Evolutionary conservation across 2,888 invertebrate genomes (phyloP).

Genomic region (Laspeyria flexula): DNA sequence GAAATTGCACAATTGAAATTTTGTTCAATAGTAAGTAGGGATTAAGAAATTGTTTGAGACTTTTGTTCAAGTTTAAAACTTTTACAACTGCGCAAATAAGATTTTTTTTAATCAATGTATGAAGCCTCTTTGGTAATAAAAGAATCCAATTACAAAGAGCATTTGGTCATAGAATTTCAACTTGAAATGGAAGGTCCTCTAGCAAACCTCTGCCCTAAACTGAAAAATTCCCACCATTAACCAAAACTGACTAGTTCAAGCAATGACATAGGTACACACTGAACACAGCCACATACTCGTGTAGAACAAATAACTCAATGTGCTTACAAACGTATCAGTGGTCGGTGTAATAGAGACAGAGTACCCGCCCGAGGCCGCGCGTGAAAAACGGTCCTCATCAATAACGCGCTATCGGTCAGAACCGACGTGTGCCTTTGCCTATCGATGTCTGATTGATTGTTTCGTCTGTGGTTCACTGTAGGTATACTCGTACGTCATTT

Average conservation of each 20-base stretch:
- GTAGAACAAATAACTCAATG: conserved; percentile 47
- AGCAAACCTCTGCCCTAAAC: neutral
- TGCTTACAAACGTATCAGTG: conserved; percentile 48
- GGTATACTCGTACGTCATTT: conserved; percentile 3
- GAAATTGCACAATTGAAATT: conserved; percentile 73
- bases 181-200: neutral
- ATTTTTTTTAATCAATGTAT: no score
- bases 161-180: no score
- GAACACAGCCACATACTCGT: conserved; percentile 35
- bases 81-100: neutral
- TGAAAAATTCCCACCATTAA: conserved; percentile 26
- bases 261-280: conserved; percentile 34
- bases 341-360: conserved; percentile 59
- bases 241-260: conserved; percentile 34
- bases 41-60: conserved; percentile 28
- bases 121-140: no score
- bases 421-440: conserved; percentile 41
- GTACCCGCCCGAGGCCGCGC: conserved; percentile 50
- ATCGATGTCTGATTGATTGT: conserved; percentile 60
- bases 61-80: conserved; percentile 12
- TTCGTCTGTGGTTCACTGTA: conserved; percentile 29
- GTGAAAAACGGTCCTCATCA: conserved; percentile 74
- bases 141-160: no score
- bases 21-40: conserved; percentile 58
- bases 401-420: conserved; percentile 63